A percentile compares a stretch with the other conserved stretches of the same genome.
Conservation (phyloP, 2,797 vertebrate genomes). For the Lophius americanus region DNA sequence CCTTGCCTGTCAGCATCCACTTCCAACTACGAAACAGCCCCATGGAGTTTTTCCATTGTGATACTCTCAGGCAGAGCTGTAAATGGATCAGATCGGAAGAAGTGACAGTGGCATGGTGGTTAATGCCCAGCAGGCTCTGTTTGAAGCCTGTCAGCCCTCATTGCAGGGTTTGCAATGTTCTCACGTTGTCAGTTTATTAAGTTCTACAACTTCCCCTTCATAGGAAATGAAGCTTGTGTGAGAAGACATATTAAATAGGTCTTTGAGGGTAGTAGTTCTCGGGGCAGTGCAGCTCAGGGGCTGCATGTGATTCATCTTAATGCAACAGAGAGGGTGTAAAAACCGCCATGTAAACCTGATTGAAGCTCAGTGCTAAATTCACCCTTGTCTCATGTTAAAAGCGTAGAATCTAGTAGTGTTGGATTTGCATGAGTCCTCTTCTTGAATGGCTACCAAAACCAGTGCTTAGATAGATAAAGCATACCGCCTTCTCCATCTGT, state of each 20-base stretch:
- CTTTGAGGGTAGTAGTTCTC: conserved; percentile 10
- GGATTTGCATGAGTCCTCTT: conserved; percentile 58
- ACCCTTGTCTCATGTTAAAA: conserved; percentile 36
- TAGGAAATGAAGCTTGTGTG: conserved; percentile 43
- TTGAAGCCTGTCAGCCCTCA: conserved; percentile 20
- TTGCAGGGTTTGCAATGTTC: conserved; percentile 29
- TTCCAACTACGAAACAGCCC: conserved; percentile 35
- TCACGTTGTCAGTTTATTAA: conserved; percentile 47
- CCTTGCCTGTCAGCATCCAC: conserved; percentile 63
- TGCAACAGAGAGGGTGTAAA: background rate
- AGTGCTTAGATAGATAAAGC: conserved; percentile 63
- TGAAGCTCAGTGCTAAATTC: conserved; percentile 16
- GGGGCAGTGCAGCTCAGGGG: conserved; percentile 7
- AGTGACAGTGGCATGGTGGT: background rate
- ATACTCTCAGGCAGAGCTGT: conserved; percentile 20
- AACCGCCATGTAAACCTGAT: conserved; percentile 1
- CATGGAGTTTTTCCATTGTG: conserved; percentile 14
- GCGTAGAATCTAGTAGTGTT: conserved; percentile 46
- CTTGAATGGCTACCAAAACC: conserved; percentile 68
- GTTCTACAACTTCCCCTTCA: conserved; percentile 21
- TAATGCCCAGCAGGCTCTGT: conserved; percentile 13
- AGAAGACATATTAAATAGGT: conserved; percentile 52
- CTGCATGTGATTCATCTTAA: conserved; percentile 3
- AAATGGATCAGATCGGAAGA: conserved; percentile 11
- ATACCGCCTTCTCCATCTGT: conserved; percentile 69